Base-by-base conservation (phyloP, 2,113 vertebrate genomes). In the Semnornis frantzii region DNA sequence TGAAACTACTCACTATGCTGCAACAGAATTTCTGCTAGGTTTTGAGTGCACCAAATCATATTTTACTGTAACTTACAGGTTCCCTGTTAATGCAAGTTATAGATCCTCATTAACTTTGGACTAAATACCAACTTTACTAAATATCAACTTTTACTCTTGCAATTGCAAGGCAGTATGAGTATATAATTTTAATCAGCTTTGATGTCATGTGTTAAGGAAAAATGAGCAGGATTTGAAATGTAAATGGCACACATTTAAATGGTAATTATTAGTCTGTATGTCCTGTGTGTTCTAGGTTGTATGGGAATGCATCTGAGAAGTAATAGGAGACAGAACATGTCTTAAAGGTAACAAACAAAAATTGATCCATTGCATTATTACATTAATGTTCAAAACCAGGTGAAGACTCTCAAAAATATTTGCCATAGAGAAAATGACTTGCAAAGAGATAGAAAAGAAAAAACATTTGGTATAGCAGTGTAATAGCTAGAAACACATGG, bases 101-200 rank as follows among this genome's bases (percentile, higher is more conserved):
- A 78, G 85, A 69, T 85, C 62, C 58, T 91, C 52, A 80, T 87
- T 92, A 83, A 74, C 60, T 83, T 92, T 54, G 44, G 63, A 68
- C 93, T 85, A 96, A 93, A 94, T 87, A 88, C 57, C 70, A 17
- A 78, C 82, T 85, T 80, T 91, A 44, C 50, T 87, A 96, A 93
- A 94, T 87, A 88, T 57, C 66, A 17, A 78, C 82, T 85, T 69
- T 80, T 91, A 44, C 50, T 87, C 62, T 69, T 72, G 78, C 21
- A 94, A 57, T 87, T 96, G 62, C 65, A 72, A 77, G 90, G 79
- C 30, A 46, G 65, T 69, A 68, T 91, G 83, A 77, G 76, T 82
- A 72, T 92, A 71, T 87, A 81, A 87, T 95, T 94, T 89, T 83
- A 91, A 92, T 92, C 82, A 88, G 52, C 31, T 95, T 94, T 91